Evolutionary conservation across 2,113 vertebrate species (phyloP), one percentile per base, ranked within the genome.

Genomic region (Scomber colias): DNA sequence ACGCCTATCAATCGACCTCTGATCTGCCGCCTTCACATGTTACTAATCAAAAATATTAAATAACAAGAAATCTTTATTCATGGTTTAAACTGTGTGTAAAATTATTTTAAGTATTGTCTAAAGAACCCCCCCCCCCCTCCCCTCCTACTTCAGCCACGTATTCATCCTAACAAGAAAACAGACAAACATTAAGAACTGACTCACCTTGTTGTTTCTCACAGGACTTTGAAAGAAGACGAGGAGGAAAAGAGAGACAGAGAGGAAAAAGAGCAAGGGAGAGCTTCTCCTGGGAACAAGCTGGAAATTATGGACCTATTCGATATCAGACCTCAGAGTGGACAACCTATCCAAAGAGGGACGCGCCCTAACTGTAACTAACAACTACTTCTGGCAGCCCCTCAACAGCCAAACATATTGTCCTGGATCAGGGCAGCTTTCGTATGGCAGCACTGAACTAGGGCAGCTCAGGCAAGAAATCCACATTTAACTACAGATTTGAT

Each of bases 321-420:
- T 85, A 88, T 90, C 85, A 87, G 81, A 90, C 71, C 87, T 84
- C 77, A 16, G 84, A 86, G 79, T 82, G 86, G 86, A 89, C 82
- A 56, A 90, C 86, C 83, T 80, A 71, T 89, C 88, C 83, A 60
- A 80, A 87, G 88, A 81, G 86, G 88, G 91, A 90, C 84, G 84
- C 85, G 64, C 88, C 93, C 88, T 85, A 51, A 83, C 85, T 89
- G 88, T 84, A 90, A 89, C 87, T 86, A 89, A 87, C 83, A 84
- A 80, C 83, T 73, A 70, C 82, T 87, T 75, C 86, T 91, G 89
- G 86, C 86, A 86, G 80, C 81, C 57, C 82, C 72, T 85, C 73
- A 81, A 67, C 80, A 83, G 55, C 48, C 81, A 76, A 80, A 85
- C 75, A 83, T 65, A 80, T 84, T 81, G 76, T 76, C 80, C 83